phyloP scores from a whole-genome alignment of 2,888 invertebrate species.

The Eumacrocentrus americanus region DNA sequence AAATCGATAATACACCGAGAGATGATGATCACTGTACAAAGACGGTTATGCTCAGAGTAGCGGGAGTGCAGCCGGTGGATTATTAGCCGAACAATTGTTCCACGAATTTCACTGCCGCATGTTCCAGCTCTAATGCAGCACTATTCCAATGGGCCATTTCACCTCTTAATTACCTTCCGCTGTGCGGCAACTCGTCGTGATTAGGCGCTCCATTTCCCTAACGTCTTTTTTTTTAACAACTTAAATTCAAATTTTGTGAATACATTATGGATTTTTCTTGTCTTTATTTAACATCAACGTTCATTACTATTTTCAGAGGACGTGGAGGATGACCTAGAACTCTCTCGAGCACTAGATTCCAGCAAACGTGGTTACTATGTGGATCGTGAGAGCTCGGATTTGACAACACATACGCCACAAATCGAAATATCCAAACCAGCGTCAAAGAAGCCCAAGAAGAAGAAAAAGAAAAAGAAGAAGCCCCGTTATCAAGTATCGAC shows the following conservation, averaged over 20 bases:
- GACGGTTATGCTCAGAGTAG: constrained; percentile 6
- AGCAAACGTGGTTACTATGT: constrained; percentile 37
- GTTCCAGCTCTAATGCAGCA: constrained; percentile 2
- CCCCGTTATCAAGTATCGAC: constrained; percentile 31
- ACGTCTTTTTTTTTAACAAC: neutral
- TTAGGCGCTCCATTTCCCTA: constrained; percentile 15
- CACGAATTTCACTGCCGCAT: constrained; percentile 17
- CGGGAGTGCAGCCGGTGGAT: constrained; percentile 11
- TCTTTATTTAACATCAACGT: neutral
- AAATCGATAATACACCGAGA: constrained; percentile 2
- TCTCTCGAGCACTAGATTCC: constrained; percentile 32
- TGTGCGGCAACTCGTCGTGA: constrained; percentile 19
- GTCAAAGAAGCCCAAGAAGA: constrained; percentile 44
- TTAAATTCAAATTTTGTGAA: constrained; percentile 6
- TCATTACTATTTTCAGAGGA: constrained; percentile 33
- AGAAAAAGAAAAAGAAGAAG: constrained; percentile 48
- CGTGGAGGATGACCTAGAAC: constrained; percentile 33
- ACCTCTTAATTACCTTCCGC: constrained; percentile 21
- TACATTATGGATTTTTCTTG: neutral
- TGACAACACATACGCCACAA: constrained; percentile 13
- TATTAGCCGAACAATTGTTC: constrained; percentile 27
- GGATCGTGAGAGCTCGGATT: constrained; percentile 4
- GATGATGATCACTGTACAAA: neutral
- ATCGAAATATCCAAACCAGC: constrained; percentile 39
- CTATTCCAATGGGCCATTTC: constrained; percentile 16